A percentile compares a stretch with the other conserved stretches of the same genome.
Evolutionary conservation across 2,113 vertebrate species (phyloP).

Genomic region (Capra hircus): DNA sequence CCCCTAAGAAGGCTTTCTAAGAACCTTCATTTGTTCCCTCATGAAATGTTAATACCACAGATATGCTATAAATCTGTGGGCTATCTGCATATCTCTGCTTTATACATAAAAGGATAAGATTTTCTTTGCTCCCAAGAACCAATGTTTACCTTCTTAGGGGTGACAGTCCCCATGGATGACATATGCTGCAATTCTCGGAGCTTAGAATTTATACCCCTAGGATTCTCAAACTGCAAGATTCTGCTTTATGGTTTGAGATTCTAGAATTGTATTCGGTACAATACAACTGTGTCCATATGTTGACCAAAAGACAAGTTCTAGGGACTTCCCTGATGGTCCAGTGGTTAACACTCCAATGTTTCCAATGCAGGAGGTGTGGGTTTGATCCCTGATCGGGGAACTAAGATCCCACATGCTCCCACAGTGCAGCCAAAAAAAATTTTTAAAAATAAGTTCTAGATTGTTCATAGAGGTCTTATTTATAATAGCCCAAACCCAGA

Average conservation of each 20-base stretch:
- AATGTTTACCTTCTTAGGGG: not conserved
- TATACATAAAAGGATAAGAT: not conserved
- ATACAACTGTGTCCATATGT: not conserved
- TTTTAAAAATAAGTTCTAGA: not conserved
- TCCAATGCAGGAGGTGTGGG: not conserved
- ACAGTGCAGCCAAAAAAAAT: not conserved
- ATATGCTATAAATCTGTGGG: not conserved
- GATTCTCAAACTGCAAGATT: not conserved
- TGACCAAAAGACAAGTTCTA: not conserved
- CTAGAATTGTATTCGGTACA: not conserved
- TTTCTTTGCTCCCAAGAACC: not conserved
- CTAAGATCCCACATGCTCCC: not conserved
- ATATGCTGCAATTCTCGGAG: not conserved
- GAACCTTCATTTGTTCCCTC: not conserved
- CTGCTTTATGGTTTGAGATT: not conserved
- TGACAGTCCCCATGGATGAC: not conserved
- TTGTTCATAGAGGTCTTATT: not conserved
- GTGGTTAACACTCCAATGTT: not conserved
- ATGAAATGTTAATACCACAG: not conserved
- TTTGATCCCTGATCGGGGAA: not conserved
- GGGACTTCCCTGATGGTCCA: not conserved
- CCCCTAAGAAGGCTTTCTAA: not conserved
- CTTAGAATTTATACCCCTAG: not conserved
- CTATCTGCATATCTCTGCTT: not conserved
- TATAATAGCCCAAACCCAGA: not conserved